phyloP scores from a whole-genome alignment of 2,113 vertebrate species.

The Chascanopsetta lugubris region DNA sequence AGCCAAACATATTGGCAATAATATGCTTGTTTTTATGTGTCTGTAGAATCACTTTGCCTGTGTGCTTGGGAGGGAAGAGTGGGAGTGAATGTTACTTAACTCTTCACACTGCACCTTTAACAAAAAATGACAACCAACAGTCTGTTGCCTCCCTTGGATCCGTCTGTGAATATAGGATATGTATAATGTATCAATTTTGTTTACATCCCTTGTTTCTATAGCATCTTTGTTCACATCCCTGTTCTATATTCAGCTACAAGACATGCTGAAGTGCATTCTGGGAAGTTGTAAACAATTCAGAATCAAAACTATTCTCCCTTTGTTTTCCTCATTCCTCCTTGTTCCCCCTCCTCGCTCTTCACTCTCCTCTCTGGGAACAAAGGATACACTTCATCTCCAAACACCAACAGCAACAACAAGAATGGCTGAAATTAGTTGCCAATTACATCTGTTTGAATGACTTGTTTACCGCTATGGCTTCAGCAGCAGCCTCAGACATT shows the following conservation, averaged over 20 bases:
- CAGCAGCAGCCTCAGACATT: constrained; percentile 66
- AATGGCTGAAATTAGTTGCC: constrained; percentile 73
- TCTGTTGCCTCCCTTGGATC: too few relatives aligned
- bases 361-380: constrained; percentile 28
- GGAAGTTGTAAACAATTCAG: constrained; percentile 6
- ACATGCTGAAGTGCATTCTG: not conserved
- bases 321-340: not conserved
- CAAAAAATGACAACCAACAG: too few relatives aligned
- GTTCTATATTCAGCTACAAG: not conserved
- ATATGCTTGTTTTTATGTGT: too few relatives aligned
- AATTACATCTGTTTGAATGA: constrained; percentile 67
- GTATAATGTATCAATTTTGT: not conserved
- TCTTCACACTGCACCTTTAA: too few relatives aligned
- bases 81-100: too few relatives aligned
- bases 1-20: too few relatives aligned
- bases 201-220: not conserved
- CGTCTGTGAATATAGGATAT: too few relatives aligned
- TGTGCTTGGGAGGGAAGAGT: too few relatives aligned
- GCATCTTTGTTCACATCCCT: not conserved
- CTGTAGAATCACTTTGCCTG: too few relatives aligned
- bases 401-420: constrained; percentile 63
- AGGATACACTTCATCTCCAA: constrained; percentile 43
- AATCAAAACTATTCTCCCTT: not conserved
- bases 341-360: constrained; percentile 10
- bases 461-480: constrained; percentile 67